Evolutionary conservation across 2,113 vertebrate species (phyloP), one percentile per base, ranked within the genome.

Genomic region (Alethe diademata): DNA sequence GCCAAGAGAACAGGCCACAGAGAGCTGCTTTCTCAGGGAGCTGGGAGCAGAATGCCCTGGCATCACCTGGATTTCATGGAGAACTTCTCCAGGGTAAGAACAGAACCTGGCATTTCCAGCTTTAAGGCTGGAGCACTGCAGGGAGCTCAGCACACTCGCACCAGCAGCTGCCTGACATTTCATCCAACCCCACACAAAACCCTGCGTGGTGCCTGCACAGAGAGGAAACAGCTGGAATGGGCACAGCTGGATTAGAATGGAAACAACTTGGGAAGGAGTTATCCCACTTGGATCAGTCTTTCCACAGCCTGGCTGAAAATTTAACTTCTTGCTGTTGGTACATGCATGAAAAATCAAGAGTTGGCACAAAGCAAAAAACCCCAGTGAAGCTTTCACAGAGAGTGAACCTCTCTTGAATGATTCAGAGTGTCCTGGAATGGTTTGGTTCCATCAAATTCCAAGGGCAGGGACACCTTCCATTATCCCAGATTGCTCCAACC

Each of bases 291-390:
- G 35, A 57, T 83, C 93, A 86, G 26, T 7, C 90, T 76, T 97
- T 69, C 80, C 95, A 70, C 42, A 36, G 84, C 67, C 26, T 5
- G 66, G 19, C 74, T 40, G 78, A 62, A 62, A 90, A 67, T 43
- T 45, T 11, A 57, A 69, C 78, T 75, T 76, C 64, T 66, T 40
- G 71, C 42, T 82, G 94, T 36, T 69, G 74, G 62, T 42, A 16
- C 14, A 6, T 1, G 1, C 7, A 45, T 48, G 71, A 83, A 82
- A 82, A 79, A 70, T 0, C 6, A 14, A 1, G 12, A 0, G 14
- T 0, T 19, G 73, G 82, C n/a, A 62, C 24, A 13, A 47, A 54
- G 29, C 58, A 60, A 58, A 47, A 25, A 58, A 38, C 19, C 31
- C 29, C 28, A 25, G 1, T 1, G 23, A n/a, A 38, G 31, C 5